Evolutionary conservation across 2,888 invertebrate species (phyloP), one percentile per base, ranked within the genome.

Genomic region (Tricholauxania praeusta): DNA sequence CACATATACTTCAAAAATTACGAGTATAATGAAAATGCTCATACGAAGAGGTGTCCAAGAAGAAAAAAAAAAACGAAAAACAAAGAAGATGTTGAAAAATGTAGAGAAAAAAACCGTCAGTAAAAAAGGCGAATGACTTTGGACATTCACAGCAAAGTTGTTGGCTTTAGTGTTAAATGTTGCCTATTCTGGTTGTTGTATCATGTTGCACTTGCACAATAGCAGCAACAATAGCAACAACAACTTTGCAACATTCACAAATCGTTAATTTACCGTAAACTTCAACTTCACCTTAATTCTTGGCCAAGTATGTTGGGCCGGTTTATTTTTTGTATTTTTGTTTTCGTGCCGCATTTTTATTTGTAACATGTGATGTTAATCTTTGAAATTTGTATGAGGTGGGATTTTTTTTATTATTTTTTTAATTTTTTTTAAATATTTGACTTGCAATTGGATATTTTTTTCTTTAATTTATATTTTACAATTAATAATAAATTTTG

Each of bases 221-320:
- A 47, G 47, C 55, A 63, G 63, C 52, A 19, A 62, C 32, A 62
- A 63, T 39, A 52, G 53, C 19, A 62, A 48, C 12, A 63, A 17
- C 63, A 49, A 39, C 66, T 48, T 52, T 39, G 55, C 77, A 76
- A 77, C 80, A 77, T 75, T 76, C 80, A 70, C 17, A 79, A 80
- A 80, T 81, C 77, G 82, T 84, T 82, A 83, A 84, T 86, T 86
- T 85, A 86, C 86, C 86, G 86, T 86, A 85, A 86, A 85, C 85
- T 86, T 86, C 85, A 86, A 86, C 86, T 86, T 86, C 83, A 84
- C 82, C 84, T 82, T 79, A 78, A 79, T 78, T 77, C 78, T 76
- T 51, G 53, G 60, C 64, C 60, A 62, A 49, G 49, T 49, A 49
- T 48, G 48, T 71, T 65, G 57, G 49, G 62, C 71, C 71, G 71